A percentile compares a stretch with the other conserved stretches of the same genome.
These are phyloP conservation scores for Eustalomyia histrio DNA, from an alignment of 2,888 invertebrate species.

Conservation along the genomic window DNA sequence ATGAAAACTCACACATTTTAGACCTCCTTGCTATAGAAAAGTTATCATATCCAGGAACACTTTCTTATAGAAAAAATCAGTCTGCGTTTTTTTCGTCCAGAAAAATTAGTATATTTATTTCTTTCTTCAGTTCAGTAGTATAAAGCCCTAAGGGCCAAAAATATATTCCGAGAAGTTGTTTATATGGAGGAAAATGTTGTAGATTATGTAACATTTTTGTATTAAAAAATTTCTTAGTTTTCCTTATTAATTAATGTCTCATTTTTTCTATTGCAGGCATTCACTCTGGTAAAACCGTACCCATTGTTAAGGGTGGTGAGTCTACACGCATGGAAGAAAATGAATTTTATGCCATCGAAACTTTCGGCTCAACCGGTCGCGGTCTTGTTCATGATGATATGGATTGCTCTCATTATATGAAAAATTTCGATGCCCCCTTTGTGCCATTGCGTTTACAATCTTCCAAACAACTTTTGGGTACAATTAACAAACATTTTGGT, in stretches of 20 bases:
- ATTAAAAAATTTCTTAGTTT: too few relatives aligned
- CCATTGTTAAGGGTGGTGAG: slow-evolving; percentile 99
- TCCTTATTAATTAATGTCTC: too few relatives aligned
- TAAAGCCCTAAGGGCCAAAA: too few relatives aligned
- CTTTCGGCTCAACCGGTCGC: slow-evolving; percentile 98
- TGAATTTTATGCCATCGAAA: slow-evolving; percentile 99
- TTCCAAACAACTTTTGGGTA: slow-evolving; percentile 93
- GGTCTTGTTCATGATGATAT: slow-evolving; percentile 98
- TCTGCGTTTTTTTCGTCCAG: too few relatives aligned
- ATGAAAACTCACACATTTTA: too few relatives aligned
- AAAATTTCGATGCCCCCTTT: slow-evolving; percentile 95
- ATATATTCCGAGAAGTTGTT: too few relatives aligned
- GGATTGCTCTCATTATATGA: slow-evolving; percentile 99
- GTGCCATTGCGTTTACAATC: slow-evolving; percentile 95
- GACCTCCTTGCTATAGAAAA: too few relatives aligned
- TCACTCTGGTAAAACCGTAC: slow-evolving; percentile 95
- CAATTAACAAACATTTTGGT: slow-evolving; percentile 97
- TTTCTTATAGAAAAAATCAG: neutral
- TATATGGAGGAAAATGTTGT: too few relatives aligned
- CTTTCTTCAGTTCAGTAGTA: too few relatives aligned
- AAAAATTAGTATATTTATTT: too few relatives aligned
- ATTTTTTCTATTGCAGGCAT: slow-evolving; percentile 54
- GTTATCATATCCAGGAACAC: neutral
- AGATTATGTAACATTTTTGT: too few relatives aligned
- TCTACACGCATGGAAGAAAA: slow-evolving; percentile 99